These are phyloP conservation scores for Oryzias sinensis DNA, from an alignment of 2,797 vertebrate genomes.

Conservation along the genomic window DNA sequence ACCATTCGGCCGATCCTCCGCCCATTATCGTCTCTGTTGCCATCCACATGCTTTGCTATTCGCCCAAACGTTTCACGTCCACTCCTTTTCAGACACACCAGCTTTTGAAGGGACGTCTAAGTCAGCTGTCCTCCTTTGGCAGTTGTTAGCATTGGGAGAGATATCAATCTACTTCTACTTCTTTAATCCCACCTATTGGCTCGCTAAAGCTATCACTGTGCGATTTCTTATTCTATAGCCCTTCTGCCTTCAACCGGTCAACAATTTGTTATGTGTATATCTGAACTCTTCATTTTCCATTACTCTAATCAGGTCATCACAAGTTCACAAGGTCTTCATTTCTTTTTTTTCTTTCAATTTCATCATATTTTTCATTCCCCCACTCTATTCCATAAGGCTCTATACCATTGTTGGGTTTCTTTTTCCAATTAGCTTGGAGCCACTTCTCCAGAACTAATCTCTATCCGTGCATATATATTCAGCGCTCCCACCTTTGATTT, in stretches of 20 bases:
- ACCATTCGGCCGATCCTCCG: constrained; percentile 57
- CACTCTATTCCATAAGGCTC: constrained; percentile 44
- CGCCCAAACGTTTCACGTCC: constrained; percentile 30
- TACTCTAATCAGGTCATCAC: constrained; percentile 52
- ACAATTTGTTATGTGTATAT: constrained; percentile 39
- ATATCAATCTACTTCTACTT: constrained; percentile 18
- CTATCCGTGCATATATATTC: constrained; percentile 30
- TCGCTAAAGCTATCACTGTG: constrained; percentile 20
- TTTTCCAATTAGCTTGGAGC: constrained; percentile 72
- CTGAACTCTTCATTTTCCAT: constrained; percentile 39
- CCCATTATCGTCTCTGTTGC: constrained; percentile 45
- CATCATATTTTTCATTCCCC: constrained; percentile 60
- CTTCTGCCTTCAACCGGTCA: constrained; percentile 29
- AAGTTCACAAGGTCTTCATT: constrained; percentile 49
- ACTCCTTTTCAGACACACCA: constrained; percentile 32
- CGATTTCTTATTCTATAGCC: constrained; percentile 8
- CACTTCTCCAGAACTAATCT: constrained; percentile 72
- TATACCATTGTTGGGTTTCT: constrained; percentile 60
- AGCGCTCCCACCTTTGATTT: constrained; percentile 71
- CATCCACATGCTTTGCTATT: constrained; percentile 49
- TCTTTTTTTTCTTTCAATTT: constrained; percentile 61
- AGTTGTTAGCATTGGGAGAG: constrained; percentile 18
- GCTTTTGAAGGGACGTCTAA: constrained; percentile 47
- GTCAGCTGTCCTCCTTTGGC: constrained; percentile 39
- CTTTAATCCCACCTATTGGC: constrained; percentile 48